Evolutionary conservation across 2,888 invertebrate species (phyloP), one percentile per base, ranked within the genome.

Genomic region (Tetheella fluctuosa): DNA sequence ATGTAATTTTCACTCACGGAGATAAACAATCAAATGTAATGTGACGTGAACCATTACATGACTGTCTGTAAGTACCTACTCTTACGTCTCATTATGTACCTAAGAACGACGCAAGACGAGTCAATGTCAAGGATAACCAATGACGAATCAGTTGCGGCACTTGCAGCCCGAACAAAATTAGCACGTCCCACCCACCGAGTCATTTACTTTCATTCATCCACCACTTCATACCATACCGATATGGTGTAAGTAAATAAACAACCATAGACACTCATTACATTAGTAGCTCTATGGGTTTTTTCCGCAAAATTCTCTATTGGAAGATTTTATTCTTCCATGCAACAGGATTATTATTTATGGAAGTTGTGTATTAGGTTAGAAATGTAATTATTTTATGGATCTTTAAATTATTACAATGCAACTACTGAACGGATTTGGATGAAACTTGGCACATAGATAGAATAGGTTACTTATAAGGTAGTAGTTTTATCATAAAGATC

Each of bases 101-200:
- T 20, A 13, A 2, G 30, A 10, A 17, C 10, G 17, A 48, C 48
- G 48, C 6, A 20, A 10, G 48, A 48, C 17, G 17, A 56, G 53
- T 13, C 57, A 76, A 69, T 75, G 76, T 76, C 76, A 76, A 74
- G 76, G 74, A 64, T 67, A 55, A 57, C 62, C 62, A 61, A 59
- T 58, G 64, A 62, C 65, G 54, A 59, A 10, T 48, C 12, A 4
- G 34, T 34, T 10, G n/a, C n/a, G n/a, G 39, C 25, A 48, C 57
- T 12, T 54, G 60, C 48, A 54, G 59, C 60, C 61, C 54, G 61
- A 54, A 15, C 68, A 55, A 60, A 71, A 68, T 73, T 74, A 71
- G 68, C 64, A n/a, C 69, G 54, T 54, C 62, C 63, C 67, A 58
- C 74, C 70, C 64, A 70, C 67, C 37, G 13, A 15, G 28, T n/a